These are phyloP conservation scores for Scyliorhinus canicula DNA, from an alignment of 2,797 vertebrate genomes.

Conservation along the genomic window DNA sequence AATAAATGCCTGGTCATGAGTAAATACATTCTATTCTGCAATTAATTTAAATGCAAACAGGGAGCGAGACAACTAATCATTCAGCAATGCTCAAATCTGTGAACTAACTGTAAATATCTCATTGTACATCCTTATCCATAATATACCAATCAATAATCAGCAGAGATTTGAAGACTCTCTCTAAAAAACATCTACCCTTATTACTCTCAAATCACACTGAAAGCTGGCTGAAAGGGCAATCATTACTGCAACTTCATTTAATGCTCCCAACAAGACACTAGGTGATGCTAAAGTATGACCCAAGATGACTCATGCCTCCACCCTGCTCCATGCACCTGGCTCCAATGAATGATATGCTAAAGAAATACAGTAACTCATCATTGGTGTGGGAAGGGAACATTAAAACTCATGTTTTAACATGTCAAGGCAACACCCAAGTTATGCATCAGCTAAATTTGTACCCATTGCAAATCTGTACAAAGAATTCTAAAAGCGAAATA, in stretches of 20 bases:
- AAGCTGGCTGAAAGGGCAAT: background rate
- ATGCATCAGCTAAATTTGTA: background rate
- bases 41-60: background rate
- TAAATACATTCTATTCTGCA: background rate
- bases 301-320: background rate
- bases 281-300: background rate
- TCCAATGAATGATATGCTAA: background rate
- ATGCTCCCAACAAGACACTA: background rate
- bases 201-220: background rate
- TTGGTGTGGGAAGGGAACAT: background rate
- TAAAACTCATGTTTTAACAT: background rate
- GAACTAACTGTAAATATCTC: background rate
- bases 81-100: too few relatives aligned
- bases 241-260: background rate
- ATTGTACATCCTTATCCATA: too few relatives aligned
- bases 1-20: background rate
- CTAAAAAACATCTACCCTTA: background rate
- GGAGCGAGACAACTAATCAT: background rate
- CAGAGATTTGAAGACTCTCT: background rate
- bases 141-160: background rate
- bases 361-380: background rate
- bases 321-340: background rate
- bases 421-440: background rate
- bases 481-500: background rate
- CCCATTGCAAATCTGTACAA: background rate